Percentiles rank a stretch among this genome's conserved stretches.
Evolutionary conservation across 1,140 invertebrate species (phyloP).

Genomic region (Thaumatotibia leucotreta): DNA sequence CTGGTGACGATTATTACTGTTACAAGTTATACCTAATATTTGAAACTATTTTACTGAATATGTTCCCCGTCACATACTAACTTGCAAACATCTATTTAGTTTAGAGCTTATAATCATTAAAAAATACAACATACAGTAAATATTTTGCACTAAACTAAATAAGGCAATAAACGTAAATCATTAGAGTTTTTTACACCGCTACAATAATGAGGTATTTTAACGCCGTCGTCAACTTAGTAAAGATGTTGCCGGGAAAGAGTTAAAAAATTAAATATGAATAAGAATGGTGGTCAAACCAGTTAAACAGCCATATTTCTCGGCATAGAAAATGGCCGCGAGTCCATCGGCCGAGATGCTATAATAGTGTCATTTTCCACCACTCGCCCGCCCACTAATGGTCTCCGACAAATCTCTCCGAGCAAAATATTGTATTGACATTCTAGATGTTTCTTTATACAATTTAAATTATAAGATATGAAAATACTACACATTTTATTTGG

Average conservation of each 20-base stretch:
- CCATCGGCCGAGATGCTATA: conserved; percentile 9
- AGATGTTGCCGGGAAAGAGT: conserved; percentile 2
- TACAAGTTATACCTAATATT: background rate
- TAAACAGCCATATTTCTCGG: conserved; percentile 11
- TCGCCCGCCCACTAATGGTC: conserved; percentile 3
- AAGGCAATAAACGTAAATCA: background rate
- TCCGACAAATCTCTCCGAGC: background rate
- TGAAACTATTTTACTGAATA: background rate
- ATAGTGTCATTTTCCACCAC: conserved; percentile 11
- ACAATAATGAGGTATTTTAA: background rate
- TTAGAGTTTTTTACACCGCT: background rate
- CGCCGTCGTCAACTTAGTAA: background rate
- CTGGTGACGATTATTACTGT: background rate
- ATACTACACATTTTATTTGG: too few species aligned
- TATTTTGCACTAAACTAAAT: background rate
- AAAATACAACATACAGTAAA: too few species aligned
- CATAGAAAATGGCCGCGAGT: conserved; percentile 8
- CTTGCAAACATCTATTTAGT: too few species aligned
- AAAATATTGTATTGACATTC: background rate
- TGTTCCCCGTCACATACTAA: too few species aligned
- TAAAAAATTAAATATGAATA: conserved; percentile 7
- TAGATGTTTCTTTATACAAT: background rate
- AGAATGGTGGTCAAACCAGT: conserved; percentile 13
- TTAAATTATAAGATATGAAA: too few species aligned
- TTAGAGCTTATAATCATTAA: too few species aligned